Conservation (phyloP, 2,797 vertebrate species). For the Onychomys leucogaster region DNA sequence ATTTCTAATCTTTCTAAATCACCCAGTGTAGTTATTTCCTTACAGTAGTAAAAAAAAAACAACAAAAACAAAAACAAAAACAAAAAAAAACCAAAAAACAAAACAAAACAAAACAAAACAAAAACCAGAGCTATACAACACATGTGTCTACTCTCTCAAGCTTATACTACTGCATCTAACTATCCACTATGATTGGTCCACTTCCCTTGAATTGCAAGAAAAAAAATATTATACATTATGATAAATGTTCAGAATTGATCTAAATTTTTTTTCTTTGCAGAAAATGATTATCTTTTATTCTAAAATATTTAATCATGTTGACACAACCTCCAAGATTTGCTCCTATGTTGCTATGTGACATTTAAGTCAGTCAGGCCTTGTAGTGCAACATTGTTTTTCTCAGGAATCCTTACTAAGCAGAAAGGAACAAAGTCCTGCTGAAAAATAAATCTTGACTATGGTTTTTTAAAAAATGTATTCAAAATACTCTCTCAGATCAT, state of each 20-base stretch:
- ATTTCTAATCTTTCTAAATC: neutral
- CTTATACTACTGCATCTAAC: neutral
- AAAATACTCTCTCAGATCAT: neutral
- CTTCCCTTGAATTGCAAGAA: neutral
- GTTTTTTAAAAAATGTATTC: neutral
- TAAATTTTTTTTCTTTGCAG: neutral
- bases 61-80: too few relatives aligned
- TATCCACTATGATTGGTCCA: too few relatives aligned
- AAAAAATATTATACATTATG: neutral
- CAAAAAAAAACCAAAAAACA: neutral
- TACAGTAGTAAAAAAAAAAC: neutral
- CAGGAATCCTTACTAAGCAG: neutral
- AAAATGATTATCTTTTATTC: neutral
- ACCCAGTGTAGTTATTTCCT: neutral
- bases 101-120: too few relatives aligned
- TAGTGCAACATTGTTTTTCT: neutral
- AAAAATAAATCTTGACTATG: neutral
- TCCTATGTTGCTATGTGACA: neutral
- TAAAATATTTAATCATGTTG: neutral
- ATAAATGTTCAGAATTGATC: neutral
- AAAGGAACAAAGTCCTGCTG: neutral
- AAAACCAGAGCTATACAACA: neutral
- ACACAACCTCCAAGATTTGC: neutral
- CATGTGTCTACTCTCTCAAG: neutral
- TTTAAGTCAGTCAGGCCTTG: neutral